Evolutionary conservation across 1,140 invertebrate genomes (phyloP), one percentile per base, ranked within the genome.

Genomic region (Ceratina calcarata): DNA sequence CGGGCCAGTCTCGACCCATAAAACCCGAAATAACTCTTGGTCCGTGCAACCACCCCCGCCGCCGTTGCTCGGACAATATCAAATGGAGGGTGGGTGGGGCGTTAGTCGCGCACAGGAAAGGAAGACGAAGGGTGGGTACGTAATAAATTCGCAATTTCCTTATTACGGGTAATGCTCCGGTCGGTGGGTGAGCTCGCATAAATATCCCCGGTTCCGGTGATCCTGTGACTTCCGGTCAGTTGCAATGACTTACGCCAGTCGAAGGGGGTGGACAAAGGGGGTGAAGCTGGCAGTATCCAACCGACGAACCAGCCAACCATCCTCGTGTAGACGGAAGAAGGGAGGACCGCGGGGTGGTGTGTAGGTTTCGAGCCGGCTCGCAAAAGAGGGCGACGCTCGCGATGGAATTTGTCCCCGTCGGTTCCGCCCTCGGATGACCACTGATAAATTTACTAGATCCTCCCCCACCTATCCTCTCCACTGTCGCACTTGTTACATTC

Each of bases 111-210:
- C 65, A 70, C 64, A 51, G 80, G 82, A 45, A 64, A 69, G 49
- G 78, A 77, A 62, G 82, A 68, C 57, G 70, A 51, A 69, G 74
- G 75, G 70, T 45, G 74, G 71, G 78, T 24, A 79, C 81, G 92
- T 92, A 93, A 93, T 93, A 93, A 93, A 93, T 93, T 92, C 89
- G 92, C 92, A 93, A 92, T 93, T 93, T 93, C 92, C 92, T 93
- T 93, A 93, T 93, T 93, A 92, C 92, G 91, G 90, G 88, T 93
- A 93, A 93, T 93, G 91, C 90, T 87, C 92, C 92, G 92, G 92
- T 92, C 88, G 91, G 89, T 85, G 83, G 84, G 87, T 85, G 84
- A 87, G 85, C 91, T 91, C 91, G 91, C 91, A 93, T 93, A 93
- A 93, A 93, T 93, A 93, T 92, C 88, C 88, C 84, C 86, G 88